Percentiles rank a stretch among this genome's conserved stretches.
Evolutionary conservation across 2,888 invertebrate species (phyloP).

Genomic region (Hemistola chrysoprasaria): DNA sequence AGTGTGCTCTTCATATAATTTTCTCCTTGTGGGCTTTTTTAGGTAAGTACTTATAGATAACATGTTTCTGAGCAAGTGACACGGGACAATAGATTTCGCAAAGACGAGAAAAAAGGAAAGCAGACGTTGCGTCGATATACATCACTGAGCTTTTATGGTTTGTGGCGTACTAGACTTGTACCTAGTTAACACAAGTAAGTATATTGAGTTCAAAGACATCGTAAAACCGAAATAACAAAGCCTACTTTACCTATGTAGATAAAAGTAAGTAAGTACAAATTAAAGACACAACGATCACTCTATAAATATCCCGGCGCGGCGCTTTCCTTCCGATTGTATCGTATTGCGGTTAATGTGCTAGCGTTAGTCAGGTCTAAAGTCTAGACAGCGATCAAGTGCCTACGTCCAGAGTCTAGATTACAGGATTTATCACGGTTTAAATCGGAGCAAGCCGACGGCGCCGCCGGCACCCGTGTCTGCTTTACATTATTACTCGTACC

Average conservation of each 20-base stretch:
- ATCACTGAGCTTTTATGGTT: no score
- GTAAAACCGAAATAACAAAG: constrained; percentile 9
- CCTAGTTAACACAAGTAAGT: no score
- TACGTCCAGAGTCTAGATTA: constrained; percentile 55
- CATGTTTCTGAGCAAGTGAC: no score
- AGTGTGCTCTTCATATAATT: no score
- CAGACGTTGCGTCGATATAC: no score
- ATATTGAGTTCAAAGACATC: constrained; percentile 9
- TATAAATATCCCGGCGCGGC: constrained; percentile 44
- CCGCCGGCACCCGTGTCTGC: constrained; percentile 8
- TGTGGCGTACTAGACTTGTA: no score
- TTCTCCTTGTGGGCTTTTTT: no score
- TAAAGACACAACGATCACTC: constrained; percentile 31
- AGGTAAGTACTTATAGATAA: no score
- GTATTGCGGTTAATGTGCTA: constrained; percentile 56
- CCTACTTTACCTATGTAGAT: constrained; percentile 17
- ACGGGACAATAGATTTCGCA: no score
- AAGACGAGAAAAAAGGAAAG: no score
- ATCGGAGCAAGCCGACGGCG: constrained; percentile 26
- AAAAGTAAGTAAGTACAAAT: constrained; percentile 22
- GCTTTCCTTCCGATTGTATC: constrained; percentile 57
- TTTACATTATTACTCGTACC: constrained; percentile 4
- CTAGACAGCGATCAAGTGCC: constrained; percentile 57
- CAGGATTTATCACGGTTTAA: constrained; percentile 40
- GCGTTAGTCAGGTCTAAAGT: constrained; percentile 41